phyloP scores from a whole-genome alignment of 2,797 vertebrate genomes.

The Cryptoblepharus egeriae region DNA sequence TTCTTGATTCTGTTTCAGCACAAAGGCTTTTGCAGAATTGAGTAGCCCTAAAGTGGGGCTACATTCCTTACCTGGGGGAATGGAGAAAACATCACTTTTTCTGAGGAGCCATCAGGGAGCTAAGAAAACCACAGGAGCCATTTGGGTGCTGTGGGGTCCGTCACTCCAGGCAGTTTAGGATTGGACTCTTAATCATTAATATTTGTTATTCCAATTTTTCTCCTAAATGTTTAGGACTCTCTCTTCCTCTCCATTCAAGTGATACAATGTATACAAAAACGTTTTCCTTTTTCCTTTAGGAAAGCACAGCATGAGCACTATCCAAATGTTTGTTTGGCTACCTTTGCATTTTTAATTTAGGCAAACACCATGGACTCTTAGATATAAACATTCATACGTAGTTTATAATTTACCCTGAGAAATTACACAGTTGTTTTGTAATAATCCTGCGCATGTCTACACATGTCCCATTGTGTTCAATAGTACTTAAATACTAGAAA shows the following conservation, averaged over 20 bases:
- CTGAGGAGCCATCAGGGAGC: too few relatives aligned
- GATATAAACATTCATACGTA: not conserved
- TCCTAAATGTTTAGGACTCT: not conserved
- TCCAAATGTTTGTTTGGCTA: constrained; percentile 20
- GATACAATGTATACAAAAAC: constrained; percentile 15
- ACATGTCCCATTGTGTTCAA: too few relatives aligned
- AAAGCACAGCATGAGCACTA: not conserved
- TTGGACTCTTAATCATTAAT: constrained; percentile 42
- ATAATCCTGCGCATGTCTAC: too few relatives aligned
- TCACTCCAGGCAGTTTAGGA: too few relatives aligned
- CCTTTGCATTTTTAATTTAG: not conserved
- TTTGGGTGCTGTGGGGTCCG: too few relatives aligned
- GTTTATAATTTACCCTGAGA: constrained; percentile 43
- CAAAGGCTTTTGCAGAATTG: too few relatives aligned
- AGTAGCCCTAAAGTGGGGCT: too few relatives aligned
- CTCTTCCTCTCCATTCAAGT: constrained; percentile 10
- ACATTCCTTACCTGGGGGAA: too few relatives aligned
- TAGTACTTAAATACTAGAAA: constrained; percentile 21
- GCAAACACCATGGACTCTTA: not conserved
- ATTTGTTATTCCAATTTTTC: not conserved
- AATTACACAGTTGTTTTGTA: constrained; percentile 48
- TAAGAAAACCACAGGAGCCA: too few relatives aligned
- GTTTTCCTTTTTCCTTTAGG: not conserved
- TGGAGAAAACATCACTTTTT: too few relatives aligned
- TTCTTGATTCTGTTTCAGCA: too few relatives aligned